These are phyloP conservation scores for Cynoglossus semilaevis DNA, from an alignment of 2,113 vertebrate genomes.

Conservation along the genomic window DNA sequence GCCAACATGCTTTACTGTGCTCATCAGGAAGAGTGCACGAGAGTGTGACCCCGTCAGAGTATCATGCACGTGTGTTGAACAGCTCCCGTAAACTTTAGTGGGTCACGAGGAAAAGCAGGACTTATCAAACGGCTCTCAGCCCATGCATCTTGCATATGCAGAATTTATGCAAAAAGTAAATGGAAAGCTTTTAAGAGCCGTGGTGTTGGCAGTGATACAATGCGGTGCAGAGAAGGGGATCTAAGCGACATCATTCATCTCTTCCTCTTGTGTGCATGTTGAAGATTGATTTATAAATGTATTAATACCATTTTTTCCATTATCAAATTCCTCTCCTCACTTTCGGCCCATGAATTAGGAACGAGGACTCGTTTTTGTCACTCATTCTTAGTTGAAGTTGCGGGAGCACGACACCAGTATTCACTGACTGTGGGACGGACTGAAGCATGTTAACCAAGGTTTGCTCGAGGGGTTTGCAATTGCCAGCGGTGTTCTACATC, in stretches of 20 bases:
- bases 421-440: too few species aligned
- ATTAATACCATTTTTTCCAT: slow-evolving; percentile 23
- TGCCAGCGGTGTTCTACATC: background rate
- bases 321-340: slow-evolving; percentile 4
- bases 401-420: background rate
- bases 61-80: slow-evolving; percentile 47
- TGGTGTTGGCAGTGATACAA: slow-evolving; percentile 30
- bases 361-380: background rate
- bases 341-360: slow-evolving; percentile 2
- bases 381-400: slow-evolving; percentile 11
- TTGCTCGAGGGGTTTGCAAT: too few species aligned
- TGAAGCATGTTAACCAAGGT: too few species aligned
- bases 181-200: slow-evolving; percentile 60
- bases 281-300: slow-evolving; percentile 9
- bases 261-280: slow-evolving; percentile 18
- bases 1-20: slow-evolving; percentile 11
- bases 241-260: slow-evolving; percentile 18
- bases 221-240: background rate
- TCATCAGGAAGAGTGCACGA: slow-evolving; percentile 6
- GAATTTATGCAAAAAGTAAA: slow-evolving; percentile 50
- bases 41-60: slow-evolving; percentile 15
- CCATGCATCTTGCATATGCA: slow-evolving; percentile 47
- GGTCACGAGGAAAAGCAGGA: slow-evolving; percentile 31
- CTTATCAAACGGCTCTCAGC: slow-evolving; percentile 44
- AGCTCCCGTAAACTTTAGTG: slow-evolving; percentile 35